A percentile compares a stretch with the other conserved stretches of the same genome.
Evolutionary conservation across 2,113 vertebrate genomes (phyloP).

Genomic region (Pseudopipra pipra): DNA sequence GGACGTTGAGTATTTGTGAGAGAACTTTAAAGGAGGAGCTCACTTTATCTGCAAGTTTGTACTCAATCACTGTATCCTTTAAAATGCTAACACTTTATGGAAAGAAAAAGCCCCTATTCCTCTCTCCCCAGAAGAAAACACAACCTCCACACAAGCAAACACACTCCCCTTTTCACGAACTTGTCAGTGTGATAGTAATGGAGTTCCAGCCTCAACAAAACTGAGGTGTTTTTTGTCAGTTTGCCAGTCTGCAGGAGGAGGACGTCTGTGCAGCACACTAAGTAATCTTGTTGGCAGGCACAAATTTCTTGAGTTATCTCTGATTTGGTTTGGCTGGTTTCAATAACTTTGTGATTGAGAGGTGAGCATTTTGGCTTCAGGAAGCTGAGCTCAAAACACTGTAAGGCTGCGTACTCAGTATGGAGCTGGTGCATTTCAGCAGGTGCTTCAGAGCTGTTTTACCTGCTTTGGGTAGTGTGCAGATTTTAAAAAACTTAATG

Average conservation of each 20-base stretch:
- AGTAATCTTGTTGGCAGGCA: background rate
- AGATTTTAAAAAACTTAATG: background rate
- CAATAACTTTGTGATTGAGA: background rate
- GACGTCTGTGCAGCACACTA: background rate
- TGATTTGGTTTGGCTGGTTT: background rate
- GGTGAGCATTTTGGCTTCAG: background rate
- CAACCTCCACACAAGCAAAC: background rate
- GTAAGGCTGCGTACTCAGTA: fast-evolving
- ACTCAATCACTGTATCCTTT: fast-evolving
- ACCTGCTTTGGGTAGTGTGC: background rate
- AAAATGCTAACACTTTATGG: background rate
- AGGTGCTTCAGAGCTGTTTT: background rate
- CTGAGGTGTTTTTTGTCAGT: background rate
- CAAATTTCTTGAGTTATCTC: background rate
- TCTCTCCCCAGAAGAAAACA: background rate
- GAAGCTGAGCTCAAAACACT: background rate
- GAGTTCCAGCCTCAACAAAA: background rate
- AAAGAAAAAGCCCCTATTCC: background rate
- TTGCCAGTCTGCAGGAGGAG: background rate
- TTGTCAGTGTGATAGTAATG: background rate
- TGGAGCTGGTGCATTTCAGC: background rate
- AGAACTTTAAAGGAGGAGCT: background rate
- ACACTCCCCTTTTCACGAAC: background rate
- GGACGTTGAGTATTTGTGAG: background rate
- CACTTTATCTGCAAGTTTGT: background rate